A percentile compares a stretch with the other conserved stretches of the same genome.
Evolutionary conservation across 2,888 invertebrate species (phyloP).

Genomic region (Cynaeus angustus): DNA sequence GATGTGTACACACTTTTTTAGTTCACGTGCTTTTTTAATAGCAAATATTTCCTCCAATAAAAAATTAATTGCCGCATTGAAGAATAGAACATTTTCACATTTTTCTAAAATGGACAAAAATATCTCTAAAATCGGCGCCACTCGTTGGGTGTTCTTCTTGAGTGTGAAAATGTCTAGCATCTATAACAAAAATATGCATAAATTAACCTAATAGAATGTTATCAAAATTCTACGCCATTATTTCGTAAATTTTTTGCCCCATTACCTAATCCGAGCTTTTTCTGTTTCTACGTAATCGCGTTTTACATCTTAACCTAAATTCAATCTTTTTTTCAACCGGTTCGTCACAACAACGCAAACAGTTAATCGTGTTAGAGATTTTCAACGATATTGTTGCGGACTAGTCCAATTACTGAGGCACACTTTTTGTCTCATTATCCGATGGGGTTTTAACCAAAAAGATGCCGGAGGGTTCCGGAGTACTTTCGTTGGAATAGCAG

Average conservation of each 20-base stretch:
- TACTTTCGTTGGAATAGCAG: slow-evolving; percentile 24
- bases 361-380: slow-evolving; percentile 19
- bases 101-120: background rate
- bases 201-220: too few relatives aligned
- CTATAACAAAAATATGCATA: too few relatives aligned
- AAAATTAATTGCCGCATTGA: background rate
- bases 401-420: slow-evolving; percentile 32
- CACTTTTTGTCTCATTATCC: slow-evolving; percentile 35
- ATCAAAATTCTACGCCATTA: too few relatives aligned
- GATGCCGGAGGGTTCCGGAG: slow-evolving; percentile 2
- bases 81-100: background rate
- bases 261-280: background rate
- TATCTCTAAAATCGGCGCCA: too few relatives aligned
- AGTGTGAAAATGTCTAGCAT: too few relatives aligned
- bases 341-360: slow-evolving; percentile 9
- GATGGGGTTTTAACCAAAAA: slow-evolving; percentile 16
- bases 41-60: too few relatives aligned
- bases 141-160: too few relatives aligned
- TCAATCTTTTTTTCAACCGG: background rate
- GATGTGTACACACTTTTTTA: too few relatives aligned
- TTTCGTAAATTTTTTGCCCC: background rate
- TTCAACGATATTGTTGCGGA: slow-evolving; percentile 25
- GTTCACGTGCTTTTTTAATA: too few relatives aligned
- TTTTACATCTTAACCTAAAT: slow-evolving; percentile 14
- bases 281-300: slow-evolving; percentile 10